Evolutionary conservation across 2,888 invertebrate genomes (phyloP), one percentile per base, ranked within the genome.

Genomic region (Auanema freiburgensis): DNA sequence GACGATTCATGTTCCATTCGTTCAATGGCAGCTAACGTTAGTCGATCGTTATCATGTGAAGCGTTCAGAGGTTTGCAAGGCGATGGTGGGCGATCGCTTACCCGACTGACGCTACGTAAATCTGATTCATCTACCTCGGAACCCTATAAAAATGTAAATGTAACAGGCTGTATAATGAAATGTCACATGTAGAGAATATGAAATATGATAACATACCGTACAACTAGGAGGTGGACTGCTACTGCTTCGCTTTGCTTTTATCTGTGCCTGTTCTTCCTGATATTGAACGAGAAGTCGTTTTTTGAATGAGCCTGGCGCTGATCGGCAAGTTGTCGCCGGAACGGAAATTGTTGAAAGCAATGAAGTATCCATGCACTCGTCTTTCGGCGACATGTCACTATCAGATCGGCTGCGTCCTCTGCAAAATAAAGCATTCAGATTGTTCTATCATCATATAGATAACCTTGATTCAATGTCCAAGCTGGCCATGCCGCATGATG

Each of bases 391-490:
- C 78, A 80, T 79, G 57, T 83, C 83, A 21, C 77, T 75, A 52
- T 83, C 83, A 6, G 81, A 82, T 14, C 81, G 74, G 49, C 78
- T 78, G 12, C 83, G 72, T 52, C 80, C 83, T 52, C 79, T 69
- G 52, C 6, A 69, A 64, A 46, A 46, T 46, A 46, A 5, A 12
- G n/a, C 11, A 43, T 43, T 43, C n/a, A n/a, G 11, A n/a, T 43
- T 12, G 12, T 11, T 33, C 14, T 18, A 18, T 42, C 14, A n/a
- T 65, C 42, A 18, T 44, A 16, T 16, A 12, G 40, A 4, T 4
- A 16, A 67, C 65, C 69, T 57, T 3, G 71, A 51, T 18, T 67
- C 57, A 10, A 55, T 40, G 46, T 72, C 69, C 33, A 73, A 51
- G 25, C 57, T 65, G n/a, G 65, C 33, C 21, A 33, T 33, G 33